A percentile compares a stretch with the other conserved stretches of the same genome.
These are phyloP conservation scores for Phragmatobia fuliginosa DNA, from an alignment of 2,888 invertebrate genomes.

Conservation along the genomic window DNA sequence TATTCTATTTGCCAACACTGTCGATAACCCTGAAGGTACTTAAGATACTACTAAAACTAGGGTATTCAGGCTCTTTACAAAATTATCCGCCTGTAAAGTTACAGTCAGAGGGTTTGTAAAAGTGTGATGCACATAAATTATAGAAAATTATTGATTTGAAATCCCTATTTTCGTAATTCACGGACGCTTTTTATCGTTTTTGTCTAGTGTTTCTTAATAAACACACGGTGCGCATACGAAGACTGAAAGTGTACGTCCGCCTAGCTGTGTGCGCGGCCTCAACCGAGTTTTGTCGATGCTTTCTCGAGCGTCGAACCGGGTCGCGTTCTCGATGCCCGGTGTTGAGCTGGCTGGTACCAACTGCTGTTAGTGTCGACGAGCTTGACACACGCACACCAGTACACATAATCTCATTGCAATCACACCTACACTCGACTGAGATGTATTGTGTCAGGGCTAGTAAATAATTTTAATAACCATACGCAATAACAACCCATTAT, in stretches of 20 bases:
- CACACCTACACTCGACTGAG: constrained; percentile 61
- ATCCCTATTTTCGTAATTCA: constrained; percentile 51
- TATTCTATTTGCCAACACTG: neutral
- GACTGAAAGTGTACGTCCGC: constrained; percentile 81
- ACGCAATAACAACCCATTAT: constrained; percentile 37
- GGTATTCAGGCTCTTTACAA: constrained; percentile 5
- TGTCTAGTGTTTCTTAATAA: constrained; percentile 63
- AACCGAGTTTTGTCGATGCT: constrained; percentile 87
- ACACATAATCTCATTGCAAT: constrained; percentile 46
- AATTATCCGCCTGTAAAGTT: neutral
- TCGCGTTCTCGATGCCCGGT: constrained; percentile 83
- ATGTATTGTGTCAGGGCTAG: constrained; percentile 74
- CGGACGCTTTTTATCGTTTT: constrained; percentile 58
- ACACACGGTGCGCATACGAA: constrained; percentile 69
- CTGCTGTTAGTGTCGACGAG: constrained; percentile 50
- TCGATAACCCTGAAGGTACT: neutral
- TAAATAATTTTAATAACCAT: constrained; percentile 62
- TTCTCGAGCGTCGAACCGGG: constrained; percentile 85
- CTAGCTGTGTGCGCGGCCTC: constrained; percentile 80
- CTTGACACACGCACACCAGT: constrained; percentile 62
- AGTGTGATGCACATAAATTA: constrained; percentile 5
- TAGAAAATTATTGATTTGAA: constrained; percentile 28
- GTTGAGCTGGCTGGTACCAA: constrained; percentile 65
- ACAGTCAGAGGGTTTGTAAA: constrained; percentile 7
- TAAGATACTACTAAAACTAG: neutral